Percentiles rank a stretch among this genome's conserved stretches.
These are phyloP conservation scores for Panulirus ornatus DNA, from an alignment of 1,140 invertebrate species.

Conservation along the genomic window DNA sequence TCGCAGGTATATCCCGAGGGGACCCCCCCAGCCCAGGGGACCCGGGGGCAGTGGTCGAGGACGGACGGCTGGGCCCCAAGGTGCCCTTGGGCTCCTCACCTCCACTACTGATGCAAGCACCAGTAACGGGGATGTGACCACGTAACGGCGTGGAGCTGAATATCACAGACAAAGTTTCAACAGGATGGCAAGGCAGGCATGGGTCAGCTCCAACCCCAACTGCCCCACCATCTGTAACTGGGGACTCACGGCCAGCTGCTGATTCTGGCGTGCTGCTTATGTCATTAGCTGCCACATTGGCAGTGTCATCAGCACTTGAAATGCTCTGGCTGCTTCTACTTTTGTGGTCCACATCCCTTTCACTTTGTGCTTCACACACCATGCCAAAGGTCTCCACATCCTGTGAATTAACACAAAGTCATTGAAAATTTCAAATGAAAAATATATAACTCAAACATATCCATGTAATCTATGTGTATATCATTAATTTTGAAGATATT, in stretches of 20 bases:
- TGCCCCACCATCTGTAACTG: slow-evolving; percentile 32
- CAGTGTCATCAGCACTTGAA: slow-evolving; percentile 32
- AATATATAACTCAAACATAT: too few relatives aligned
- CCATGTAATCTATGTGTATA: too few relatives aligned
- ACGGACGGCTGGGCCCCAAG: slow-evolving; percentile 73
- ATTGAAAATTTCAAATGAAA: too few relatives aligned
- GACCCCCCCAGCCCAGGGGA: slow-evolving; percentile 56
- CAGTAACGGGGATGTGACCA: background rate
- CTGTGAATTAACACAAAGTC: slow-evolving; percentile 25
- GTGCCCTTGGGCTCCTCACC: slow-evolving; percentile 54
- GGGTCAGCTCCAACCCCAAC: slow-evolving; percentile 67
- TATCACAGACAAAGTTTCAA: slow-evolving; percentile 68
- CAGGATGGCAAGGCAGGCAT: slow-evolving; percentile 30
- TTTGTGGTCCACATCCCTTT: slow-evolving; percentile 58
- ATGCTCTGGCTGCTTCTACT: slow-evolving; percentile 56
- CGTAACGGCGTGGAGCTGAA: slow-evolving; percentile 57
- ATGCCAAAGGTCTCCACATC: slow-evolving; percentile 69
- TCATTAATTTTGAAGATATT: too few relatives aligned
- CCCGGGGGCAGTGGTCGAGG: slow-evolving; percentile 75
- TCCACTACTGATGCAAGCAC: background rate
- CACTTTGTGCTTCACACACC: slow-evolving; percentile 72
- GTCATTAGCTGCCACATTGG: slow-evolving; percentile 18
- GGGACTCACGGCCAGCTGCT: slow-evolving; percentile 51
- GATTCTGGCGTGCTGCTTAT: background rate
- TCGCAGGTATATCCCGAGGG: slow-evolving; percentile 23